Conservation (phyloP, 2,113 vertebrate species). For the Corythoichthys haematopterus region DNA sequence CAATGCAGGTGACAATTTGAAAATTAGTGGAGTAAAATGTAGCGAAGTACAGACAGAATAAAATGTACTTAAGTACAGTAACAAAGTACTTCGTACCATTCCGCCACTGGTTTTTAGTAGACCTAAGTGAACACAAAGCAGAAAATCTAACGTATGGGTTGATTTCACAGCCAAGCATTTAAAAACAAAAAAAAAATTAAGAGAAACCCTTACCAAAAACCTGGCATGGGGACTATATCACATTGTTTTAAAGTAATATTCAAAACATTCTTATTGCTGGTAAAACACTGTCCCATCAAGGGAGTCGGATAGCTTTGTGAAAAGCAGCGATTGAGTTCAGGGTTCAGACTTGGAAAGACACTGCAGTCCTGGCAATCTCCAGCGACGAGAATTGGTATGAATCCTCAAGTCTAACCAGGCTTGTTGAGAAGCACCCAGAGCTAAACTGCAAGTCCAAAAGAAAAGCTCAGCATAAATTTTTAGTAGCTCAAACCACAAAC, state of each 20-base stretch:
- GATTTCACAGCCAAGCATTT: background rate
- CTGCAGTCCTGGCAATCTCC: constrained; percentile 46
- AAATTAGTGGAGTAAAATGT: too few relatives aligned
- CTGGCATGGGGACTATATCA: background rate
- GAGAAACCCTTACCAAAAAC: background rate
- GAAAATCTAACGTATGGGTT: background rate
- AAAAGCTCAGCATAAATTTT: background rate
- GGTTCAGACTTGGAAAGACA: constrained; percentile 47
- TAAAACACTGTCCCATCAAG: background rate
- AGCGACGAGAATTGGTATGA: constrained; percentile 30
- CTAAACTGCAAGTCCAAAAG: constrained; percentile 23
- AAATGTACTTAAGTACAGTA: too few relatives aligned
- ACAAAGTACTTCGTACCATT: too few relatives aligned
- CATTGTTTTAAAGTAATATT: background rate
- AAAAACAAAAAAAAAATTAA: background rate
- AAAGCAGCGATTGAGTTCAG: background rate
- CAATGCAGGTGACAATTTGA: too few relatives aligned
- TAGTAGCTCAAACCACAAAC: background rate
- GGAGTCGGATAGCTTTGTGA: background rate
- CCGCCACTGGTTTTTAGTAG: too few relatives aligned
- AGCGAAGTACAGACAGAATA: too few relatives aligned
- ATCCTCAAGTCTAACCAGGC: constrained; percentile 58
- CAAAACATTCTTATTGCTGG: background rate
- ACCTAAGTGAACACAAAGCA: background rate
- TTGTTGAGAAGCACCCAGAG: constrained; percentile 42